Conservation (phyloP, 2,113 vertebrate species). For the Ptilonorhynchus violaceus region DNA sequence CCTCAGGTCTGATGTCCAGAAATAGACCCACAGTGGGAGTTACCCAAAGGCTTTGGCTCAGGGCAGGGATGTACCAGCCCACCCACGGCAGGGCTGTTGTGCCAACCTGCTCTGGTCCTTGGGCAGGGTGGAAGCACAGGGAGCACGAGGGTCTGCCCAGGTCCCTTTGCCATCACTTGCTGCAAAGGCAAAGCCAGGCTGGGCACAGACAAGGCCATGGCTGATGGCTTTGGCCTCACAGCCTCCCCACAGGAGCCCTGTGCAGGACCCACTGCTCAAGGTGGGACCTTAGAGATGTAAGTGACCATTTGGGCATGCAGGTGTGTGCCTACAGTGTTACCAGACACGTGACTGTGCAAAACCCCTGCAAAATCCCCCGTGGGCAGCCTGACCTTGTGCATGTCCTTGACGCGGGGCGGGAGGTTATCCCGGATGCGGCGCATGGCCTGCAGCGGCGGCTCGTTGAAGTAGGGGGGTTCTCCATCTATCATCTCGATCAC, state of each 20-base stretch:
- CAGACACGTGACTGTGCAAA: accelerated
- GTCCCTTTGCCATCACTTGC: neutral
- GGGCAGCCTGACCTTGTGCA: slow-evolving; percentile 84
- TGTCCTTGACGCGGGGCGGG: slow-evolving; percentile 90
- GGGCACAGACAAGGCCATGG: accelerated
- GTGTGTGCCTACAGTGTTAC: accelerated
- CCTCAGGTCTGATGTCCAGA: neutral
- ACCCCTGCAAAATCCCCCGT: accelerated
- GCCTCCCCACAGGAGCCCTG: accelerated
- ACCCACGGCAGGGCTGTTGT: accelerated
- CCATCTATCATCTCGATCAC: slow-evolving; percentile 99
- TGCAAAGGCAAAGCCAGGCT: neutral
- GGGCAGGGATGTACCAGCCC: neutral
- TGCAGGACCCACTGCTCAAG: neutral
- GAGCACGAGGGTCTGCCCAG: neutral
- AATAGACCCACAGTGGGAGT: neutral
- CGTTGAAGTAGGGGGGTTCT: slow-evolving; percentile 97
- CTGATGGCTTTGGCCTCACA: neutral
- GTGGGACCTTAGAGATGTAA: neutral
- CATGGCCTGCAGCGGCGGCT: slow-evolving; percentile 98
- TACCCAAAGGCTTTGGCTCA: neutral
- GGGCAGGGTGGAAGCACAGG: neutral
- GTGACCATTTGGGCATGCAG: accelerated
- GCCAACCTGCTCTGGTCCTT: accelerated
- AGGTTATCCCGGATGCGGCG: slow-evolving; percentile 97